Base-by-base conservation (phyloP, 2,113 vertebrate genomes). In the Artemisiospiza belli region DNA sequence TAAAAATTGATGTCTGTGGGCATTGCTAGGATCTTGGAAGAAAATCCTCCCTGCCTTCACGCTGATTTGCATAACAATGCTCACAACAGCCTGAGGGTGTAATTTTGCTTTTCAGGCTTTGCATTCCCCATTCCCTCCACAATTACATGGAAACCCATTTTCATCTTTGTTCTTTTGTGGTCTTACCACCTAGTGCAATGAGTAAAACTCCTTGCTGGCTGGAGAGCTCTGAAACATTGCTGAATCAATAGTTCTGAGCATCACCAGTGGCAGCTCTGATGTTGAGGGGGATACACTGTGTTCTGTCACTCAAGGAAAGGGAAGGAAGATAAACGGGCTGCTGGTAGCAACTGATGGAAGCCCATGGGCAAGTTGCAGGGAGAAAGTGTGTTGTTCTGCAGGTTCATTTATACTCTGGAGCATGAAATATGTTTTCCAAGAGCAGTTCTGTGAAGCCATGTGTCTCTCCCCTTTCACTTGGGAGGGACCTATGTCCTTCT, bases 11-110 rank as follows among this genome's bases (percentile, higher is more conserved):
- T 83, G 74, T 96, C 89, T 93, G 73, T 94, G 93, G 91, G 95
- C 66, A 90, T 89, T 83, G 54, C 52, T 79, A 47, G 58, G 47
- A 92, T 90, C 55, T 81, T 82, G 44, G 89, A 89, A 79, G 66
- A 94, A 64, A 80, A 89, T 66, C 35, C 41, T 93, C 70, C 27
- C 68, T 87, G 63, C 59, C 49, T 97, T 90, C 63, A 68, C 3
- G 12, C 12, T 2, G 4, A 94, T 97, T 96, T 97, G 85, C 94
- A 96, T 95, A 96, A 96, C 89, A 96, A 96, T 95, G 84, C 43
- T 76, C 51, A 41, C n/a, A 66, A 90, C 74, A 95, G 94, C 95
- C 87, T 49, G 25, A 19, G 91, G 94, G 83, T 94, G 70, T 89
- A 96, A 96, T 92, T 97, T 94, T 96, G 80, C 59, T 89, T 92